phyloP scores from a whole-genome alignment of 2,888 invertebrate genomes.

The Capitulum mitella region DNA sequence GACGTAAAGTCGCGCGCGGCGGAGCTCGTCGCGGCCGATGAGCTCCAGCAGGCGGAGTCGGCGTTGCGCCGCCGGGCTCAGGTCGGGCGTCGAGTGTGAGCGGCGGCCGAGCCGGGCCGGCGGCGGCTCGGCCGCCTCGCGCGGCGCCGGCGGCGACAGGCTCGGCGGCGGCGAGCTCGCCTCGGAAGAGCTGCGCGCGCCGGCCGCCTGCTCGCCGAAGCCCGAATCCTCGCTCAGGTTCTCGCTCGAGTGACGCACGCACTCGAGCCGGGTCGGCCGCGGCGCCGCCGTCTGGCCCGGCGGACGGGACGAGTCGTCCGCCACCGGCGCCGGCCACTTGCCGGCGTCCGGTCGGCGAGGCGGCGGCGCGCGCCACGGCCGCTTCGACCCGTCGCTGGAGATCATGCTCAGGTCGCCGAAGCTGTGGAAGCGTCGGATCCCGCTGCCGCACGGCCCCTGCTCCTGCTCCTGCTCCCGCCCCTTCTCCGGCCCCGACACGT shows the following conservation, averaged over 20 bases:
- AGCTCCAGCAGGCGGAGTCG: constrained; percentile 29
- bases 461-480: constrained; percentile 53
- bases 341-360: neutral
- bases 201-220: constrained; percentile 52
- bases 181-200: constrained; percentile 8
- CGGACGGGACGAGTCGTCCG: constrained; percentile 23
- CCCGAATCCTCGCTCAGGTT: constrained; percentile 75
- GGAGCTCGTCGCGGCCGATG: constrained; percentile 30
- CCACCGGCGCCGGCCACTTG: neutral
- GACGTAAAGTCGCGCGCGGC: neutral
- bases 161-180: constrained; percentile 12
- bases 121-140: constrained; percentile 32
- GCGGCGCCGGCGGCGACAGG: neutral
- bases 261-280: neutral
- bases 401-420: neutral
- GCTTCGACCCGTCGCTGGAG: neutral
- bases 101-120: constrained; percentile 25
- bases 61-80: constrained; percentile 31
- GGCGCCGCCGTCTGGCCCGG: neutral
- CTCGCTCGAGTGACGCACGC: constrained; percentile 55
- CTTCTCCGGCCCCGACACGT: no score
- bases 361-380: no score
- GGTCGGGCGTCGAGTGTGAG: constrained; percentile 30
- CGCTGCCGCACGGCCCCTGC: constrained; percentile 30
- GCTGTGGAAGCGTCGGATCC: constrained; percentile 30